phyloP scores from a whole-genome alignment of 2,797 vertebrate species.

The Kryptopterus vitreolus region DNA sequence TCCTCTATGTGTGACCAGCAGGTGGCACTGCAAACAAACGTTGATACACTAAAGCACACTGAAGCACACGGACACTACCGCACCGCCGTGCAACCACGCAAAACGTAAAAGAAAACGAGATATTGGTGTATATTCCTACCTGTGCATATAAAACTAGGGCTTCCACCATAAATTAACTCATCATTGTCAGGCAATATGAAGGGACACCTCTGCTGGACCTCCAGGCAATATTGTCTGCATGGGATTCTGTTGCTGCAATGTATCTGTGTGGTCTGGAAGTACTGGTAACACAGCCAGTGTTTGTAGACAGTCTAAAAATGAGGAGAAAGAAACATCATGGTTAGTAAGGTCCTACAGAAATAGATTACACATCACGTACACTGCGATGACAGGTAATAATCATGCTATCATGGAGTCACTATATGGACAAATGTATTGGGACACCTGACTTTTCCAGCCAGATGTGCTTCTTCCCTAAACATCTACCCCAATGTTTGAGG shows the following conservation, averaged over 20 bases:
- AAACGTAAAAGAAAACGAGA: neutral
- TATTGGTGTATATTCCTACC: constrained; percentile 70
- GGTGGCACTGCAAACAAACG: constrained; percentile 58
- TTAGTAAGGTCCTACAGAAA: constrained; percentile 48
- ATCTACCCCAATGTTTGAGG: no score
- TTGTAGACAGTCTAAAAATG: constrained; percentile 91
- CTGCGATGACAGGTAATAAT: constrained; percentile 43
- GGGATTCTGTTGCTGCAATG: constrained; percentile 97
- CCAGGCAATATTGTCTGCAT: constrained; percentile 98
- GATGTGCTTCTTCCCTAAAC: no score
- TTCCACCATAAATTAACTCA: constrained; percentile 97
- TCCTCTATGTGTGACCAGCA: constrained; percentile 55
- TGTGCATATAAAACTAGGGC: constrained; percentile 99
- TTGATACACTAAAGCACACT: neutral
- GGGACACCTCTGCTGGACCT: constrained; percentile 97
- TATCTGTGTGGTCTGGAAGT: constrained; percentile 97
- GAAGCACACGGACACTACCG: neutral
- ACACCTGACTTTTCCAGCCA: no score
- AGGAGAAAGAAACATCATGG: constrained; percentile 41
- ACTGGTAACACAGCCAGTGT: constrained; percentile 99
- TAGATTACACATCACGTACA: constrained; percentile 50
- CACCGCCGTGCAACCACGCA: constrained; percentile 31
- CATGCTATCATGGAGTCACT: constrained; percentile 35
- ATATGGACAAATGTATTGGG: no score
- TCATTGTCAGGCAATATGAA: constrained; percentile 99